Evolutionary conservation across 2,888 invertebrate species (phyloP).

Genomic region (Morpho achilles): DNA sequence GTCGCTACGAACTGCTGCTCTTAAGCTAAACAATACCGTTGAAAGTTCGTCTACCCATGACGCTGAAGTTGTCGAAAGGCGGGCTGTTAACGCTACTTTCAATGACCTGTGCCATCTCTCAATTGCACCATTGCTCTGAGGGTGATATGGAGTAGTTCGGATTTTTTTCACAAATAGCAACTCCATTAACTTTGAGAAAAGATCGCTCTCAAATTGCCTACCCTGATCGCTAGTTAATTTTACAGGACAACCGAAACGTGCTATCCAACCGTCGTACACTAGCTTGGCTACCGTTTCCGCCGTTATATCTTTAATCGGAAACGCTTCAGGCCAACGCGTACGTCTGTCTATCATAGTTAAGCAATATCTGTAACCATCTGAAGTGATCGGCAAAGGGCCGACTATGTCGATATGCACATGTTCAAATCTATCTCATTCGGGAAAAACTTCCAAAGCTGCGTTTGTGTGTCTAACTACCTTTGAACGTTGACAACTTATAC

Average conservation of each 20-base stretch:
- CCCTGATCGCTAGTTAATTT: conserved; percentile 20
- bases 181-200: conserved; percentile 30
- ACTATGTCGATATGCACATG: no score
- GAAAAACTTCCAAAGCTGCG: no score
- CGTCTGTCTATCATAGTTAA: conserved; percentile 28
- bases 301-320: conserved; percentile 26
- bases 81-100: not conserved
- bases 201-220: conserved; percentile 35
- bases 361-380: conserved; percentile 26
- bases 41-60: no score
- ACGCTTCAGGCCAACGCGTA: conserved; percentile 31
- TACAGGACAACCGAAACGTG: conserved; percentile 16
- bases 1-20: no score
- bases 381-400: conserved; percentile 20
- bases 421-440: no score
- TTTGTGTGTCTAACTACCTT: no score
- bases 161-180: conserved; percentile 23
- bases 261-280: conserved; percentile 27
- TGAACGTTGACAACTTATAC: no score
- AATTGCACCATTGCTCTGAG: conserved; percentile 31
- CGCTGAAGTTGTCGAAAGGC: no score
- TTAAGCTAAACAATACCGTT: no score
- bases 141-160: conserved; percentile 30
- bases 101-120: conserved; percentile 20
- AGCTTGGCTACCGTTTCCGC: conserved; percentile 30